Evolutionary conservation across 2,113 vertebrate genomes (phyloP), one percentile per base, ranked within the genome.

Genomic region (Clarias macrocephalus): DNA sequence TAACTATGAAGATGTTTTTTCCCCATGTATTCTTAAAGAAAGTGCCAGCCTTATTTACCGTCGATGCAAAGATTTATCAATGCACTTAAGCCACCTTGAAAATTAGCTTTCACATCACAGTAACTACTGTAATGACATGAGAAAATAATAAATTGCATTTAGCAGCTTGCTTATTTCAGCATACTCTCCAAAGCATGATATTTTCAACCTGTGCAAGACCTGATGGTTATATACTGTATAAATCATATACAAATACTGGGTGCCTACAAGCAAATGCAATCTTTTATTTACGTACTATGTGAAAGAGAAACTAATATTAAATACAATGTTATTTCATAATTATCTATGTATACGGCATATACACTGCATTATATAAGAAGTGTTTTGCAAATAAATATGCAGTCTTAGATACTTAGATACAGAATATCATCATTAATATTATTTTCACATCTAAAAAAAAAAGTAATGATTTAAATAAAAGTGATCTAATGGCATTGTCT

Each of bases 141-240:
- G 42, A 60, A 68, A 37, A n/a, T 75, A 82, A 73, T 85, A 77
- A 85, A 86, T 54, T 76, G 21, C 52, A 88, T 83, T 73, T 85
- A 80, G 60, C 79, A 75, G 82, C 80, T 85, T 82, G 70, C 62
- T 90, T 88, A 85, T 85, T 90, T 85, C 82, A 79, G 62, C 42
- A 59, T 10, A 76, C 48, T 75, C 33, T 9, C 48, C 42, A 60
- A 73, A 25, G 76, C 28, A 57, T 25, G 65, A 80, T 72, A 81
- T 59, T 80, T 84, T 72, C 70, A 54, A 62, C n/a, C 80, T 82
- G 56, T 42, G 42, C 60, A 70, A 11, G 60, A 85, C 84, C 68
- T 62, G 57, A 54, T 86, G 23, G 82, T 77, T 25, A 85, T 62
- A 72, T 48, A 42, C 5, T 42, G 7, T 48, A 88, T 80, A 84